phyloP scores from a whole-genome alignment of 1,140 invertebrate species.

The Panagrolaimus sp. region DNA sequence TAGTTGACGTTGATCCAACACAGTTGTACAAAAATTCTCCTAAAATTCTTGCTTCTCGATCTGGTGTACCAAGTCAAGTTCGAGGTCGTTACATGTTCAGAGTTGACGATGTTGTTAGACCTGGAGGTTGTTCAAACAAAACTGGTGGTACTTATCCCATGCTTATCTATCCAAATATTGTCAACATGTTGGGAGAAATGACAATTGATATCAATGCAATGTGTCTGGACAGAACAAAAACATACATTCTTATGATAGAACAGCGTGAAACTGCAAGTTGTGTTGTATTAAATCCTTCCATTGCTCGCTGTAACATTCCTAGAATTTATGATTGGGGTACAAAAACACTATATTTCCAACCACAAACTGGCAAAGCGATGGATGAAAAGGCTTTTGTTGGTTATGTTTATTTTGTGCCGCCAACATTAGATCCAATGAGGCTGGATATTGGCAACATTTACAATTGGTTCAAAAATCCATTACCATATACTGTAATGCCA shows the following conservation, averaged over 20 bases:
- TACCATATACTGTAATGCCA: slow-evolving; percentile 47
- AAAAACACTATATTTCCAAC: slow-evolving; percentile 57
- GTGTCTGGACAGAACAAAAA: slow-evolving; percentile 53
- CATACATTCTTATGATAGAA: slow-evolving; percentile 58
- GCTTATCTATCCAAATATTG: slow-evolving; percentile 57
- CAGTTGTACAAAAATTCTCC: slow-evolving; percentile 57
- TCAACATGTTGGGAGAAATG: slow-evolving; percentile 58
- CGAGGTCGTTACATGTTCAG: slow-evolving; percentile 57
- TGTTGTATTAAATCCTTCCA: slow-evolving; percentile 49
- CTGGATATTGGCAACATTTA: slow-evolving; percentile 56
- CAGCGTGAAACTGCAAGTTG: slow-evolving; percentile 51
- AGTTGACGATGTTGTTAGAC: slow-evolving; percentile 56
- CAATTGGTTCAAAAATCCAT: slow-evolving; percentile 57
- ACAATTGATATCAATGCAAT: slow-evolving; percentile 56
- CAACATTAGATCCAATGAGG: slow-evolving; percentile 53
- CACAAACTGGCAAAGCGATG: slow-evolving; percentile 49
- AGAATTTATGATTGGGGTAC: slow-evolving; percentile 58
- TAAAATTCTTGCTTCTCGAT: slow-evolving; percentile 54
- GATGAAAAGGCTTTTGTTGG: slow-evolving; percentile 57
- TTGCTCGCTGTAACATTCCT: slow-evolving; percentile 51
- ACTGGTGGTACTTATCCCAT: slow-evolving; percentile 50
- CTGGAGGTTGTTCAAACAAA: slow-evolving; percentile 57
- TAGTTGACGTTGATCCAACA: slow-evolving; percentile 55
- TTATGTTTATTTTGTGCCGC: slow-evolving; percentile 56
- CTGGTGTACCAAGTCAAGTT: slow-evolving; percentile 57